Evolutionary conservation across 2,113 vertebrate genomes (phyloP), one percentile per base, ranked within the genome.

Genomic region (Scolopax mira): DNA sequence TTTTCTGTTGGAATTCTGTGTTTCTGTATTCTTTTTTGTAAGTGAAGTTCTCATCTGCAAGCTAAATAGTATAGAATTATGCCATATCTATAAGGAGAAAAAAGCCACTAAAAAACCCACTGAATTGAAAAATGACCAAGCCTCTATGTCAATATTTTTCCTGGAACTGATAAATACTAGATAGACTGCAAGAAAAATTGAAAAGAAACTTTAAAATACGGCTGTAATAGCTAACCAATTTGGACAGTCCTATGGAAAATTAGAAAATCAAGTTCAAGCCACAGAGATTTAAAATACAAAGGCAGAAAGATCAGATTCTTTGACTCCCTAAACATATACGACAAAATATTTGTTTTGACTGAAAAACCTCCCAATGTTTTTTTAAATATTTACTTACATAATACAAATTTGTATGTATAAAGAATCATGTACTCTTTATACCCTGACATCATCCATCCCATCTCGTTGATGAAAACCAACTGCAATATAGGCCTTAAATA

Each of bases 151-250:
- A 89, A 75, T 33, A 69, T 73, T 89, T 94, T 95, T 96, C 73
- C 93, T 93, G 92, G 90, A 96, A 92, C 70, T 58, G 62, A 90
- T 92, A 93, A 91, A 81, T 75, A 80, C 71, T 83, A 96, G 55
- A 84, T 72, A 90, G 48, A 75, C 37, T 92, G 37, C 37, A 96
- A 92, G 41, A 85, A 67, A 96, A 80, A 83, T 22, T 92, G 58
- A 65, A 97, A 97, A 75, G 54, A 84, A 84, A 82, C 66, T 65
- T 77, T 64, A 58, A 89, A 89, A 79, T 51, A 52, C 18, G 30
- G 19, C 75, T 91, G 24, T 46, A 92, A 58, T 73, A 94, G 46
- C 85, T 90, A 83, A 96, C 30, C 49, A 51, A 48, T 89, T 84
- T 82, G 90, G 93, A 89, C 9, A 52, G 66, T 52, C 57, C 77